Percentiles rank a stretch among this genome's conserved stretches.
Evolutionary conservation across 2,888 invertebrate genomes (phyloP).

Genomic region (Hypsopygia costalis): DNA sequence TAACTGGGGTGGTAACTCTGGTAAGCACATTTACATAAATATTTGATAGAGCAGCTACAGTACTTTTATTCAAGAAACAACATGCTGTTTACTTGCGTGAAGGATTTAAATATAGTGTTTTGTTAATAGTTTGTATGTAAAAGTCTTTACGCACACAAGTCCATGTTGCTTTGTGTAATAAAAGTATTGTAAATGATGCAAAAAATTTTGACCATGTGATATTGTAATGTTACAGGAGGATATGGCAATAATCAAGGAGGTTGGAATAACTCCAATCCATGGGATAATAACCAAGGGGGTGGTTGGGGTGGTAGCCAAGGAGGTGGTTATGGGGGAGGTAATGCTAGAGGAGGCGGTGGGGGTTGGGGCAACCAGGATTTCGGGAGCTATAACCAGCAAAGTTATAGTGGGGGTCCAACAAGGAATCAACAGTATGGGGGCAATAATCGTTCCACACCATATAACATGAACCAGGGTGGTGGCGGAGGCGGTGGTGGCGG

Average conservation of each 20-base stretch:
- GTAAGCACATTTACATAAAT: constrained; percentile 16
- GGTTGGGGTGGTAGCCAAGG: constrained; percentile 59
- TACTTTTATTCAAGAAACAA: no score
- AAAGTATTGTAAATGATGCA: constrained; percentile 8
- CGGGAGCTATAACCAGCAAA: constrained; percentile 90
- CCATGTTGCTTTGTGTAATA: no score
- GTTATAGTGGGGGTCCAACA: constrained; percentile 92
- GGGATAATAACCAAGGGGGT: constrained; percentile 26
- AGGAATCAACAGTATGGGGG: constrained; percentile 86
- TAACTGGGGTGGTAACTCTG: constrained; percentile 52
- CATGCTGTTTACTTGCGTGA: no score
- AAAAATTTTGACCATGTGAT: constrained; percentile 6
- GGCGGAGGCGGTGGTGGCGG: constrained; percentile 68
- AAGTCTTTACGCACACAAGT: no score
- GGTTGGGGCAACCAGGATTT: constrained; percentile 84
- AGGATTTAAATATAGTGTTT: no score
- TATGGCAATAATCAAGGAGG: constrained; percentile 66
- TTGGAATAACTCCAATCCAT: constrained; percentile 13
- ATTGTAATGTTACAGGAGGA: constrained; percentile 49
- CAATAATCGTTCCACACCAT: constrained; percentile 85
- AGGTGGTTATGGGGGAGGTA: constrained; percentile 73
- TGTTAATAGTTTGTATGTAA: no score
- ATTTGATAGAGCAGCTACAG: constrained; percentile 11
- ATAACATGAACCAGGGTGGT: constrained; percentile 84
- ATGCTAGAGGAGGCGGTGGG: constrained; percentile 65